phyloP scores from a whole-genome alignment of 2,797 vertebrate genomes.

The Arnoldichthys spilopterus region DNA sequence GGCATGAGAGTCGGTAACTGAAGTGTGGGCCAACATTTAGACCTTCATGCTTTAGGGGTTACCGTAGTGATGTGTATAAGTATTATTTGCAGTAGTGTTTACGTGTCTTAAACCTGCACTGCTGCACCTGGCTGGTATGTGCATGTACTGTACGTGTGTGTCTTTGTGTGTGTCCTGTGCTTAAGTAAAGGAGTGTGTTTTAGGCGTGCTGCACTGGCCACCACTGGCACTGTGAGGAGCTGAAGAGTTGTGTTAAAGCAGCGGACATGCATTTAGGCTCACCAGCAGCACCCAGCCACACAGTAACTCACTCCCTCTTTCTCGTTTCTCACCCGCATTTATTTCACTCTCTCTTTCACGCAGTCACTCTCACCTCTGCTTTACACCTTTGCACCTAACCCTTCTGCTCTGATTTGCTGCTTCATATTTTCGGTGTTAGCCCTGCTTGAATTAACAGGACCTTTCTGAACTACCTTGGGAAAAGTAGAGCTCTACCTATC shows the following conservation, averaged over 20 bases:
- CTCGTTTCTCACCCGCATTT: constrained; percentile 2
- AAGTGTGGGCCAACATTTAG: no score
- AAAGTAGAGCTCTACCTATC: constrained; percentile 43
- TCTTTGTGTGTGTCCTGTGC: constrained; percentile 41
- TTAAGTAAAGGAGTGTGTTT: constrained; percentile 53
- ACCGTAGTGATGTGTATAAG: no score
- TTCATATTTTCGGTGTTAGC: constrained; percentile 28
- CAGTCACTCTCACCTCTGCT: constrained; percentile 22
- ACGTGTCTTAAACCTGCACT: no score
- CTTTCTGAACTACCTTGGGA: constrained; percentile 51
- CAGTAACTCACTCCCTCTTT: constrained; percentile 51
- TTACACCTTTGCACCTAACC: constrained; percentile 27
- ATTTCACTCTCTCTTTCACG: constrained; percentile 18
- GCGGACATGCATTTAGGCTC: constrained; percentile 56
- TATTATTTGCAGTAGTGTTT: not conserved
- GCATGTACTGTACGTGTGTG: constrained; percentile 5
- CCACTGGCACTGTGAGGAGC: constrained; percentile 42
- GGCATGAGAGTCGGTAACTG: no score
- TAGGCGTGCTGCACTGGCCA: constrained; percentile 49
- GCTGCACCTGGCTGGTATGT: constrained; percentile 35
- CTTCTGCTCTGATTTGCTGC: not conserved
- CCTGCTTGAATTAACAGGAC: constrained; percentile 45
- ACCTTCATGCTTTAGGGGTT: no score
- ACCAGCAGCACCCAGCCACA: constrained; percentile 53
- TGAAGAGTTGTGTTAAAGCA: constrained; percentile 54